Percentiles rank a stretch among this genome's conserved stretches.
phyloP scores from a whole-genome alignment of 2,888 invertebrate species.

The Pemphredon lugubris region DNA sequence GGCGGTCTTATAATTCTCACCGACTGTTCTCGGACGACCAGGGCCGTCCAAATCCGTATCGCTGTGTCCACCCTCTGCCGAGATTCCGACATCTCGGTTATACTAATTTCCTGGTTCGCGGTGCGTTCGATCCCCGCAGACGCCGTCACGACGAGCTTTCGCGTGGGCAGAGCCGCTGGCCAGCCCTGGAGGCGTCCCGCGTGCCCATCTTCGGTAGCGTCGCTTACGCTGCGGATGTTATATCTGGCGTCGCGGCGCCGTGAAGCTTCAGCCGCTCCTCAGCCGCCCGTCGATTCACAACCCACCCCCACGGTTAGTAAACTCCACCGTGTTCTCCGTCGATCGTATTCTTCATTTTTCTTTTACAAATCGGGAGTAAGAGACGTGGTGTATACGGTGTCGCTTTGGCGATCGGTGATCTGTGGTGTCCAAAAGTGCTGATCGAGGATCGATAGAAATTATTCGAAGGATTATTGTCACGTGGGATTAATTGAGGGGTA shows the following conservation, averaged over 20 bases:
- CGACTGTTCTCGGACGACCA: conserved; percentile 49
- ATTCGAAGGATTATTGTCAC: conserved; percentile 14
- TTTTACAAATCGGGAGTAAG: neutral
- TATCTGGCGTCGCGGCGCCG: conserved; percentile 77
- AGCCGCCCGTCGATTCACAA: conserved; percentile 76
- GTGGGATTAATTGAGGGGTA: too few species aligned
- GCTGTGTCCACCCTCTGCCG: conserved; percentile 47
- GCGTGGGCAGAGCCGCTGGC: conserved; percentile 78
- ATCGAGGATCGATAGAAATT: neutral
- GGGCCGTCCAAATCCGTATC: conserved; percentile 55
- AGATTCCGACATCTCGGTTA: conserved; percentile 37
- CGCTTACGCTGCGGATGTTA: conserved; percentile 75
- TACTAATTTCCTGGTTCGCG: conserved; percentile 53
- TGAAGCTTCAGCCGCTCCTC: conserved; percentile 77
- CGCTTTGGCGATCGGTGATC: neutral
- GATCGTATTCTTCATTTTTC: neutral
- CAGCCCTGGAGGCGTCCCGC: conserved; percentile 78
- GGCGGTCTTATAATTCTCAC: conserved; percentile 45
- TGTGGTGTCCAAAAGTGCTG: conserved; percentile 40
- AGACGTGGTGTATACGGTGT: neutral
- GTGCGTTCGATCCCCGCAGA: conserved; percentile 47
- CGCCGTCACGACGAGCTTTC: conserved; percentile 41
- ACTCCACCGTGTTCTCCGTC: conserved; percentile 8
- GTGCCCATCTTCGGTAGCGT: conserved; percentile 80
- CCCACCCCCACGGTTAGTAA: conserved; percentile 77